Evolutionary conservation across 1,140 invertebrate genomes (phyloP), one percentile per base, ranked within the genome.

Genomic region (Papilio machaon): DNA sequence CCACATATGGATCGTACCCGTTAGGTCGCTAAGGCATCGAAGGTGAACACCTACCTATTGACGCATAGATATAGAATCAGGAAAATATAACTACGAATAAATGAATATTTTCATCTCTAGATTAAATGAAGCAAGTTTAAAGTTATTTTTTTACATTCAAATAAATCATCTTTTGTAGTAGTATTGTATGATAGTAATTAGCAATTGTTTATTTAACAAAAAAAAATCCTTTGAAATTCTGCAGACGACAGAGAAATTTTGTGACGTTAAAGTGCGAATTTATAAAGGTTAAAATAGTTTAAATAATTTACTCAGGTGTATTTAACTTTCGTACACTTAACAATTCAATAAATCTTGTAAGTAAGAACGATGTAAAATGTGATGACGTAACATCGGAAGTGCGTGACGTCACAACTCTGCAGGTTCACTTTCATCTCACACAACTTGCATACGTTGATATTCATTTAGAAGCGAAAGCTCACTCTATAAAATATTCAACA

Each of bases 401-500:
- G 43, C 38, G 73, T 74, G 73, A 74, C 73, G 73, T 74, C 73
- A 74, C 46, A 47, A 73, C 73, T 43, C n/a, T 13, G 19, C 19
- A 74, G 13, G 47, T 11, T 47, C 23, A 76, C 73, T 75, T 75
- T 75, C 46, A 46, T 52, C 47, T 76, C 43, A 15, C 70, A 38
- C 74, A 49, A 19, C 73, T 46, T 43, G 38, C 46, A 74, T 74
- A 74, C 23, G 46, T 76, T 76, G 23, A 76, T 76, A 47, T 49
- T 76, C 47, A 49, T 76, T 54, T 76, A 76, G 11, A 76, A 15
- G 74, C 74, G 74, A 76, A 76, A 76, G 43, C 19, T 76, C 23
- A 49, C 8, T 1, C 11, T 49, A 9, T 23, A 52, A 73, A 47
- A 74, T 73, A 73, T 47, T 23, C 46, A 3, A 74, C 38, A 2